These are phyloP conservation scores for Streblospio benedicti DNA, from an alignment of 1,140 invertebrate genomes.

Conservation along the genomic window DNA sequence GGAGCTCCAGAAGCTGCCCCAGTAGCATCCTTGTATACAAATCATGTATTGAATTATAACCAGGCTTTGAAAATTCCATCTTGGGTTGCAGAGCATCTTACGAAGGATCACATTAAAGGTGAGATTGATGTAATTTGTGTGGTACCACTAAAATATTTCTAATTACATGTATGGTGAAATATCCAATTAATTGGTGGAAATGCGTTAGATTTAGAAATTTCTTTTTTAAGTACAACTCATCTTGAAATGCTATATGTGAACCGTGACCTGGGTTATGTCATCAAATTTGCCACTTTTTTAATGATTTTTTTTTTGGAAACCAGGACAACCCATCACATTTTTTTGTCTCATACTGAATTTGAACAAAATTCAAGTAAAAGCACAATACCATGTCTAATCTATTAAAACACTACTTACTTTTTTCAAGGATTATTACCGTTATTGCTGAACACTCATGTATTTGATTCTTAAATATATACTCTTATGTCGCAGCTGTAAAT, in stretches of 20 bases:
- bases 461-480: no score
- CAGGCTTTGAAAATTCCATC: conserved; percentile 27
- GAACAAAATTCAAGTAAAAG: no score
- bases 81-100: conserved; percentile 33
- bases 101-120: conserved; percentile 27
- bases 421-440: not conserved
- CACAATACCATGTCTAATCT: no score
- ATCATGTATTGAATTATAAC: conserved; percentile 31
- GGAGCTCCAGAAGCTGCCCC: not conserved
- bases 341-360: not conserved
- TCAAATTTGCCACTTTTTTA: no score
- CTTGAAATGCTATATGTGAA: not conserved
- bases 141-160: no score
- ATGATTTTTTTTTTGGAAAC: no score
- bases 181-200: not conserved
- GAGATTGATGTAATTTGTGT: no score
- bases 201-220: not conserved
- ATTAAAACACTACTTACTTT: no score
- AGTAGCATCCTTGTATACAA: conserved; percentile 9
- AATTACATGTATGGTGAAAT: not conserved
- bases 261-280: no score
- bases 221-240: not conserved
- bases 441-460: not conserved
- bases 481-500: no score
- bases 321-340: not conserved